Percentiles rank a stretch among this genome's conserved stretches.
Conservation (phyloP, 1,140 invertebrate species). For the Mercenaria mercenaria region DNA sequence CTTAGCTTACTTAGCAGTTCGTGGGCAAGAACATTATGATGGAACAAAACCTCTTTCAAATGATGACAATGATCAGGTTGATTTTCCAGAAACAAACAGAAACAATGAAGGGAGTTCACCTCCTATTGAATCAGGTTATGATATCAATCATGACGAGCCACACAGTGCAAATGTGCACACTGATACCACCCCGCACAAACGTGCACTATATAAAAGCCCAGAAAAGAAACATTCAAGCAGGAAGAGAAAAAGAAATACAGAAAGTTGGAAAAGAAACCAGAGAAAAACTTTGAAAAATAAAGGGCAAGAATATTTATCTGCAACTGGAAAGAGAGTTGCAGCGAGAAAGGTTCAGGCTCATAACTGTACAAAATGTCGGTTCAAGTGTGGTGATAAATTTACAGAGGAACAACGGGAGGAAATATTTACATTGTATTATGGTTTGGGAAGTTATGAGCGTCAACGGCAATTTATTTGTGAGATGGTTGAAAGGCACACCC, state of each 20-base stretch:
- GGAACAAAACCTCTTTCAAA: conserved; percentile 18
- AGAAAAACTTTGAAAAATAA: conserved; percentile 44
- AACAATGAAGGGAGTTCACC: neutral
- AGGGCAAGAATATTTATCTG: conserved; percentile 38
- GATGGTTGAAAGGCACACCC: conserved; percentile 46
- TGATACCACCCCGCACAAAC: conserved; percentile 36
- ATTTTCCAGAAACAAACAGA: too few relatives aligned
- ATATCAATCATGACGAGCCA: conserved; percentile 8
- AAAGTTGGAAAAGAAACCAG: conserved; percentile 31
- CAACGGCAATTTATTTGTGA: conserved; percentile 31
- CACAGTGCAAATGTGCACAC: neutral
- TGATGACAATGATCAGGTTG: neutral
- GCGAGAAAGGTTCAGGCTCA: conserved; percentile 32
- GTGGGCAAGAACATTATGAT: conserved; percentile 37
- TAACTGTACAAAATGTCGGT: conserved; percentile 25
- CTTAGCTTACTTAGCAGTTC: too few relatives aligned
- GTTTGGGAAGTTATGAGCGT: conserved; percentile 40
- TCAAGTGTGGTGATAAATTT: conserved; percentile 47
- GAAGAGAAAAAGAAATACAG: conserved; percentile 35
- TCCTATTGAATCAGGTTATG: neutral
- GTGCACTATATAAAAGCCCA: conserved; percentile 44
- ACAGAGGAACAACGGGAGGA: conserved; percentile 37
- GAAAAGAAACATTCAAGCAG: conserved; percentile 30
- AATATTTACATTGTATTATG: conserved; percentile 32
- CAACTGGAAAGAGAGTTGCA: conserved; percentile 25